Percentiles rank a stretch among this genome's conserved stretches.
Conservation (phyloP, 2,797 vertebrate species). For the Anabacerthia variegaticeps region DNA sequence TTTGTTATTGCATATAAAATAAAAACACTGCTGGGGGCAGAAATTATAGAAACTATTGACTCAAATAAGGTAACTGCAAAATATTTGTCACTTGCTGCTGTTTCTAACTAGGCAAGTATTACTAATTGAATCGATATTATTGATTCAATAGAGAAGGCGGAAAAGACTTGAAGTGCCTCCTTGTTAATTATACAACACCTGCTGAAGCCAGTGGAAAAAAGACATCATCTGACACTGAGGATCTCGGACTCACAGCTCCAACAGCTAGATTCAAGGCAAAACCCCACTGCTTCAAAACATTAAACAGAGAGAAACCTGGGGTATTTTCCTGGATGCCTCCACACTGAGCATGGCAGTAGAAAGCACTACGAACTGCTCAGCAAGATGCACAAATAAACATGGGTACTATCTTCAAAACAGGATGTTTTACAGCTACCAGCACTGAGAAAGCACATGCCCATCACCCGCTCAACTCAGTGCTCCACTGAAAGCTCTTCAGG, state of each 20-base stretch:
- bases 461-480: neutral
- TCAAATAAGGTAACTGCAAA: constrained; percentile 26
- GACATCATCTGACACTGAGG: neutral
- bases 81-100: constrained; percentile 10
- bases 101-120: constrained; percentile 6
- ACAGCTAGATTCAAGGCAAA: neutral
- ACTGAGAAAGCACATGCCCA: neutral
- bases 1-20: constrained; percentile 48
- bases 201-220: constrained; percentile 26
- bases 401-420: neutral
- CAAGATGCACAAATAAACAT: neutral
- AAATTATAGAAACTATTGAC: constrained; percentile 63
- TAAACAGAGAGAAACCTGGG: neutral
- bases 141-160: neutral
- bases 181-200: constrained; percentile 54
- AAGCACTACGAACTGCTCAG: neutral
- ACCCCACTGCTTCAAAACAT: neutral
- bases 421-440: neutral
- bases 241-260: neutral
- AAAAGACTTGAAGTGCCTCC: neutral
- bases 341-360: neutral
- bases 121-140: neutral
- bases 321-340: neutral
- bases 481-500: neutral
- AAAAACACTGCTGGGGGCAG: constrained; percentile 17